Percentiles rank a stretch among this genome's conserved stretches.
Conservation (phyloP, 1,140 invertebrate species). For the Choristoneura fumiferana region DNA sequence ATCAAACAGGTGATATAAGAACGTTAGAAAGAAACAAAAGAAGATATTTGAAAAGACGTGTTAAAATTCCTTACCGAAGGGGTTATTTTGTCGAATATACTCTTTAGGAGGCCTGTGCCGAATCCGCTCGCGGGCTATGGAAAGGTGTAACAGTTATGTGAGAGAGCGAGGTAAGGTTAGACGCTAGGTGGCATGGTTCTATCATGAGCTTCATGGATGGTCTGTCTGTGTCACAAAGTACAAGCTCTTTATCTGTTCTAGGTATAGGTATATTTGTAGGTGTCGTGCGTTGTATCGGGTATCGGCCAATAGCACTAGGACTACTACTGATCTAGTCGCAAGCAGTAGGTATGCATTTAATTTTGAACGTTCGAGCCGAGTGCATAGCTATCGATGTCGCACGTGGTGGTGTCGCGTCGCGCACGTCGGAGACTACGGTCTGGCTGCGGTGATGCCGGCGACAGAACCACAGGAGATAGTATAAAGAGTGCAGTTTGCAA, state of each 20-base stretch:
- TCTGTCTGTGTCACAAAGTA: conserved; percentile 76
- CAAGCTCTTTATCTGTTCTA: conserved; percentile 75
- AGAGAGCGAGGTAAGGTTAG: conserved; percentile 68
- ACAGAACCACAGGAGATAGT: conserved; percentile 74
- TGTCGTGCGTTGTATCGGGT: conserved; percentile 71
- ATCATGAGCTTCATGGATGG: conserved; percentile 58
- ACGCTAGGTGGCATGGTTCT: conserved; percentile 61
- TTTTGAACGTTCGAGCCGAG: conserved; percentile 72
- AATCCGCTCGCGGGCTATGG: conserved; percentile 78
- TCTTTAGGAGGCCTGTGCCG: conserved; percentile 79
- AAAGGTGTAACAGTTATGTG: conserved; percentile 78
- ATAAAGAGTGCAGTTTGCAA: conserved; percentile 79
- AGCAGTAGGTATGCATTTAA: conserved; percentile 76
- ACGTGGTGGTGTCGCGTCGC: conserved; percentile 60
- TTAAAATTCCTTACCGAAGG: conserved; percentile 80
- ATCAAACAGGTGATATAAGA: conserved; percentile 46
- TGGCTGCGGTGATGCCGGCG: conserved; percentile 63
- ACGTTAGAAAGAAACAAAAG: conserved; percentile 48
- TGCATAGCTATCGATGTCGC: conserved; percentile 73
- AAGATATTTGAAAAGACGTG: conserved; percentile 68
- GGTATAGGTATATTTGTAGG: conserved; percentile 62
- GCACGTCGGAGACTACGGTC: conserved; percentile 31
- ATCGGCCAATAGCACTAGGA: conserved; percentile 75
- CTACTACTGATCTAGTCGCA: conserved; percentile 73
- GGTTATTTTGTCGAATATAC: conserved; percentile 80